A percentile compares a stretch with the other conserved stretches of the same genome.
Conservation (phyloP, 30 jellyfish, hydroid and myxozoan genomes). For the Chironex yamaguchii region DNA sequence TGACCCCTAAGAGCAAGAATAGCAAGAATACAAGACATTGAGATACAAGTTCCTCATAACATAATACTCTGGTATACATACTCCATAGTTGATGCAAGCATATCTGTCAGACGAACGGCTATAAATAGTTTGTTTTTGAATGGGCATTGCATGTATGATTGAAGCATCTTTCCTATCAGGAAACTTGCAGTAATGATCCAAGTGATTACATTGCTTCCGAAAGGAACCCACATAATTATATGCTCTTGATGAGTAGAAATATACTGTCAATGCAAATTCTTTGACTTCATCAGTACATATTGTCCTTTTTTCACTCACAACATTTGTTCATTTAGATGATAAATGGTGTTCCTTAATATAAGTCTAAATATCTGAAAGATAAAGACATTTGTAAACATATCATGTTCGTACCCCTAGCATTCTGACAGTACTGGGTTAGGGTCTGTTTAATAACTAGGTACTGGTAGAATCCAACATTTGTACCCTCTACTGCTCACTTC, state of each 20-base stretch:
- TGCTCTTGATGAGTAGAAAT: conserved; percentile 46
- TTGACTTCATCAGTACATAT: conserved; percentile 27
- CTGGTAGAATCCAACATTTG: too few species aligned
- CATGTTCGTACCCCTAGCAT: too few species aligned
- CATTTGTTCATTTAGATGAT: too few species aligned
- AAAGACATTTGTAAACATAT: too few species aligned
- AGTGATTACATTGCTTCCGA: conserved; percentile 24
- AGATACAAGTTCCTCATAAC: conserved; percentile 34
- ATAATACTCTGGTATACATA: conserved; percentile 33
- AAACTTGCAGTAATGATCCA: neutral
- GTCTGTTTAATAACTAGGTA: too few species aligned
- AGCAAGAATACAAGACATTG: conserved; percentile 35
- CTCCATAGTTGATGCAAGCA: conserved; percentile 44
- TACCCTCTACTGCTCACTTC: too few species aligned
- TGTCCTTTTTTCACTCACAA: too few species aligned
- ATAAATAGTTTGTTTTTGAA: conserved; percentile 32
- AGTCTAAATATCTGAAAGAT: too few species aligned
- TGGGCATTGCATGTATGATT: conserved; percentile 64
- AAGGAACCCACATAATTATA: conserved; percentile 55
- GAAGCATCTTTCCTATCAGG: conserved; percentile 51
- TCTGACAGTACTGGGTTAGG: too few species aligned
- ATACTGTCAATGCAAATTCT: conserved; percentile 50
- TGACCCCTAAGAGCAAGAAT: conserved; percentile 46
- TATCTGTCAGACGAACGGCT: conserved; percentile 14
- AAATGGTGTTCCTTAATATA: too few species aligned